Conservation (phyloP, 2,888 invertebrate genomes). For the Napeogenes inachia region DNA sequence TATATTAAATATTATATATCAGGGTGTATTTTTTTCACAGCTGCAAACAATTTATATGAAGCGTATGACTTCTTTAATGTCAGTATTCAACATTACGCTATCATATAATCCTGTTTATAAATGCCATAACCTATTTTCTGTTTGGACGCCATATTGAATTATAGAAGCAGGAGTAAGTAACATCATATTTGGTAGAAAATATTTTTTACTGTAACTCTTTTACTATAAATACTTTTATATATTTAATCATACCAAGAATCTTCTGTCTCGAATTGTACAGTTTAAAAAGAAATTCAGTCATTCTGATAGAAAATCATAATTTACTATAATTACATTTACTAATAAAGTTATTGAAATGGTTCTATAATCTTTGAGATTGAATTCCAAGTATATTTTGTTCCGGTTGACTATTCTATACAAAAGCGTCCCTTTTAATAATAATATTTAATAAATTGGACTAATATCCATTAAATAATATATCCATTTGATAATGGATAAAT, state of each 20-base stretch:
- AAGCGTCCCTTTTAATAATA: too few species aligned
- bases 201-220: too few species aligned
- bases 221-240: too few species aligned
- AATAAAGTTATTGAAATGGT: neutral
- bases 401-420: too few species aligned
- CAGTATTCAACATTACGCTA: slow-evolving; percentile 2
- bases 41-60: neutral
- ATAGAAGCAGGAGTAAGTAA: too few species aligned
- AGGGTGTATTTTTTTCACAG: slow-evolving; percentile 2
- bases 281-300: too few species aligned
- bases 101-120: slow-evolving; percentile 4
- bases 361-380: neutral
- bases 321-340: neutral
- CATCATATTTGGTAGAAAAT: neutral
- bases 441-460: neutral
- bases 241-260: too few species aligned
- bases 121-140: slow-evolving; percentile 1
- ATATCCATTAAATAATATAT: slow-evolving; percentile 8
- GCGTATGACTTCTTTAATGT: slow-evolving; percentile 6
- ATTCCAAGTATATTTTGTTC: too few species aligned
- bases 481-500: neutral
- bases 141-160: neutral
- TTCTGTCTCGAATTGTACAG: too few species aligned
- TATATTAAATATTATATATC: neutral
- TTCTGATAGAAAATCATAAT: neutral